Evolutionary conservation across 2,888 invertebrate genomes (phyloP).

Genomic region (Amphipyra berbera): DNA sequence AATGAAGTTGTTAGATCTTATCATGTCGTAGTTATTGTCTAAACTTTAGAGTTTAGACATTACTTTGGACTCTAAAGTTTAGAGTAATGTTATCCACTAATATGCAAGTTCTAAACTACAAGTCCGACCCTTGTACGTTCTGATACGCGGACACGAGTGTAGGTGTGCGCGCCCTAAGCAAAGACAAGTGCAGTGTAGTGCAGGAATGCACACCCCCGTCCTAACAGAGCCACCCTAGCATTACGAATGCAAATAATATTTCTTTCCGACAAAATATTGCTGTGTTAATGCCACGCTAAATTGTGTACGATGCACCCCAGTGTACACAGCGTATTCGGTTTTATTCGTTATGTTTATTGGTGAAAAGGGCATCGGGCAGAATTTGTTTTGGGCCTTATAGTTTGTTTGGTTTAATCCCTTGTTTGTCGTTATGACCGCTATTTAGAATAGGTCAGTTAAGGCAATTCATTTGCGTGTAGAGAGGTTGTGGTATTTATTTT

Average conservation of each 20-base stretch:
- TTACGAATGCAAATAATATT: slow-evolving; percentile 87
- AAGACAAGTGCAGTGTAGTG: slow-evolving; percentile 76
- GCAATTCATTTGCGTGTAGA: slow-evolving; percentile 29
- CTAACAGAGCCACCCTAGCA: slow-evolving; percentile 70
- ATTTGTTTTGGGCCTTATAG: slow-evolving; percentile 43
- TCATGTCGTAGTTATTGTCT: not conserved
- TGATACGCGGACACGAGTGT: slow-evolving; percentile 26
- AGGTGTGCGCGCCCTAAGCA: slow-evolving; percentile 54
- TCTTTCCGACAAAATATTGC: slow-evolving; percentile 85
- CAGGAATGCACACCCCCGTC: slow-evolving; percentile 78
- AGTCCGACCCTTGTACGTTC: not conserved
- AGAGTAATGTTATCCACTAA: too few species aligned
- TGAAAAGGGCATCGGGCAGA: slow-evolving; percentile 71
- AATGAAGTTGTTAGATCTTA: not conserved
- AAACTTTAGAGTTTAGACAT: not conserved
- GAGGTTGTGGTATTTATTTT: slow-evolving; percentile 8
- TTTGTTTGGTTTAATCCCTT: slow-evolving; percentile 47
- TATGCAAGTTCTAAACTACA: not conserved
- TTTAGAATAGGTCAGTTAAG: slow-evolving; percentile 24
- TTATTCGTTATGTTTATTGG: slow-evolving; percentile 82
- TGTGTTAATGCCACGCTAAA: slow-evolving; percentile 85
- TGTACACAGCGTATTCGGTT: slow-evolving; percentile 80
- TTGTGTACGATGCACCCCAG: slow-evolving; percentile 77
- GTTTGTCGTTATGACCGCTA: slow-evolving; percentile 34
- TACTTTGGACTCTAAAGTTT: too few species aligned